phyloP scores from a whole-genome alignment of 1,140 invertebrate species.

The Mercenaria mercenaria region DNA sequence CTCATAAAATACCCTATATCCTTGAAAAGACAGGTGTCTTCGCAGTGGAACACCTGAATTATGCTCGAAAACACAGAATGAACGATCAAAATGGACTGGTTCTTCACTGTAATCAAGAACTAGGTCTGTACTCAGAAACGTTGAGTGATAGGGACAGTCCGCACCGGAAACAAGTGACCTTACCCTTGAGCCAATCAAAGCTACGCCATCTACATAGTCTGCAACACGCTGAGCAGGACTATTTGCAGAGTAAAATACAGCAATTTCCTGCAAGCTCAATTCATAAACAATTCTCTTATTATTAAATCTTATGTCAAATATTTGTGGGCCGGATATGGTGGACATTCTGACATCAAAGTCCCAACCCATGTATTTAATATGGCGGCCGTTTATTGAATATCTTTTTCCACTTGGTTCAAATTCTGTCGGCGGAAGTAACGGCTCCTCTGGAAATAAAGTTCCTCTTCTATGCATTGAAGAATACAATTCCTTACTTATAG shows the following conservation, averaged over 20 bases:
- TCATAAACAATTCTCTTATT: conserved; percentile 74
- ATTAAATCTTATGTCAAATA: conserved; percentile 74
- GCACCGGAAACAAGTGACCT: conserved; percentile 67
- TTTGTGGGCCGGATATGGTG: conserved; percentile 72
- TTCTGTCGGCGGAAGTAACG: conserved; percentile 63
- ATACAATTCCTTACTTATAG: conserved; percentile 53
- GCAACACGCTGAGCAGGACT: conserved; percentile 66
- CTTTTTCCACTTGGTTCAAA: conserved; percentile 80
- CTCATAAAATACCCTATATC: conserved; percentile 55
- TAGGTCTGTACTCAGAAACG: conserved; percentile 45
- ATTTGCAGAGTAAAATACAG: conserved; percentile 71
- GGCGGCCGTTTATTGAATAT: conserved; percentile 73
- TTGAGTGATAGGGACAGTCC: conserved; percentile 75
- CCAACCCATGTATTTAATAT: conserved; percentile 80
- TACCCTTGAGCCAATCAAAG: conserved; percentile 57
- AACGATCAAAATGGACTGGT: conserved; percentile 47
- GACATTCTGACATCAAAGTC: conserved; percentile 80
- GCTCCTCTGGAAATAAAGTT: conserved; percentile 42
- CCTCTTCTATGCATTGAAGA: conserved; percentile 70
- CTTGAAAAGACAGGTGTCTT: conserved; percentile 68
- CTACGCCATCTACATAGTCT: conserved; percentile 69
- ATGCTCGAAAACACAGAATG: conserved; percentile 82
- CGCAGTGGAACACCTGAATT: conserved; percentile 75
- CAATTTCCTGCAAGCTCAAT: conserved; percentile 73
- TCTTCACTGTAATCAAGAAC: conserved; percentile 31